A percentile compares a stretch with the other conserved stretches of the same genome.
Evolutionary conservation across 2,113 vertebrate species (phyloP).

Genomic region (Prunella fulvescens): DNA sequence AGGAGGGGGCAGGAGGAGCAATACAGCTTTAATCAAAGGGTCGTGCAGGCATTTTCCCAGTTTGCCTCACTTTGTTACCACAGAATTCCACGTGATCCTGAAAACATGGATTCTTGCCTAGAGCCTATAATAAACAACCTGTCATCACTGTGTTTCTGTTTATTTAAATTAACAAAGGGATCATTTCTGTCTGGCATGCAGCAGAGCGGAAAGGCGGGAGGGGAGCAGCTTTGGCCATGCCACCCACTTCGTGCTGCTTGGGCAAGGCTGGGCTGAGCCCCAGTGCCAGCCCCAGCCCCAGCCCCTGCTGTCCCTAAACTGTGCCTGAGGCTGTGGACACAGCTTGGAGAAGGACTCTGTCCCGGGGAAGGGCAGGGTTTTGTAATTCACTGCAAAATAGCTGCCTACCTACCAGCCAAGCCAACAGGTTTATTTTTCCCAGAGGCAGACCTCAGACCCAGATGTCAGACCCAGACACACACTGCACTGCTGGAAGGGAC

Average conservation of each 20-base stretch:
- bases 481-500: background rate
- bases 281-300: background rate
- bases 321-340: background rate
- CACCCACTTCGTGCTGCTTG: background rate
- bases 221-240: background rate
- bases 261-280: background rate
- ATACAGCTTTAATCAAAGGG: background rate
- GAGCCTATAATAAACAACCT: background rate
- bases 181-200: background rate
- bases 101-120: background rate
- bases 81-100: background rate
- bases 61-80: background rate
- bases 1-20: background rate
- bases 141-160: background rate
- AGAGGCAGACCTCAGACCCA: background rate
- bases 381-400: background rate
- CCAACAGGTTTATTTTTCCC: background rate
- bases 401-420: background rate
- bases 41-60: fast-evolving
- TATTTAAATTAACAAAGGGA: conserved; percentile 4
- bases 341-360: background rate
- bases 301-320: background rate
- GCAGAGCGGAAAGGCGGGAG: fast-evolving
- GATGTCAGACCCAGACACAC: background rate
- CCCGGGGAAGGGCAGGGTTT: background rate